A percentile compares a stretch with the other conserved stretches of the same genome.
phyloP scores from a whole-genome alignment of 2,113 vertebrate species.

The Dromiciops gliroides region DNA sequence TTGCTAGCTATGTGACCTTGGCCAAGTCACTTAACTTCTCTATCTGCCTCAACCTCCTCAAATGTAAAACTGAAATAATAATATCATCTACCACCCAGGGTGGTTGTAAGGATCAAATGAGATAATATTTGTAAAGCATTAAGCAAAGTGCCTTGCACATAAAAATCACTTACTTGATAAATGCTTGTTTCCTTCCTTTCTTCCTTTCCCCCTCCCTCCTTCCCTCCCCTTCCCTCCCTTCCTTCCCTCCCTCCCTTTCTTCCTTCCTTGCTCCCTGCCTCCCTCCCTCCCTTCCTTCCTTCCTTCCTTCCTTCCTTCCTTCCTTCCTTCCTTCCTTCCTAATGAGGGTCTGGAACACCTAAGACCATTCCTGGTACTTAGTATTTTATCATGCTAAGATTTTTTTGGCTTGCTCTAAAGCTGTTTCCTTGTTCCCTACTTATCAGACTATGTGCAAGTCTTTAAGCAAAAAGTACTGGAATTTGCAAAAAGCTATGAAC shows the following conservation, averaged over 20 bases:
- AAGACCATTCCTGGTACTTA: neutral
- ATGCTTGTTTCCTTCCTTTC: neutral
- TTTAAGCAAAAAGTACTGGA: conserved; percentile 30
- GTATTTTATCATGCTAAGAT: neutral
- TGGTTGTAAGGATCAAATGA: neutral
- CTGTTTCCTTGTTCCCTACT: conserved; percentile 41
- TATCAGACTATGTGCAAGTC: conserved; percentile 10
- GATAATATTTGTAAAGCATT: neutral
- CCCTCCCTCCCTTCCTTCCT: neutral
- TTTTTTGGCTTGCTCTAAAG: neutral
- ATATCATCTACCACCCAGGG: neutral
- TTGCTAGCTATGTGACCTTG: neutral
- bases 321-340: neutral
- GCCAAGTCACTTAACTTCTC: neutral
- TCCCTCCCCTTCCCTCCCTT: neutral
- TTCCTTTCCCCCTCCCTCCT: neutral
- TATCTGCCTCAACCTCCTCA: neutral
- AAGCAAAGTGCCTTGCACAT: neutral
- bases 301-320: neutral
- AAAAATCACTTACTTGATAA: neutral
- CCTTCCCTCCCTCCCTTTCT: neutral
- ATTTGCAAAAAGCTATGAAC: conserved; percentile 20
- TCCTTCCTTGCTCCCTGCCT: no score
- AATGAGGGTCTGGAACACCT: neutral
- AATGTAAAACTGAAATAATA: neutral